Percentiles rank a stretch among this genome's conserved stretches.
Evolutionary conservation across 2,888 invertebrate genomes (phyloP).

Genomic region (Andrena camellia): DNA sequence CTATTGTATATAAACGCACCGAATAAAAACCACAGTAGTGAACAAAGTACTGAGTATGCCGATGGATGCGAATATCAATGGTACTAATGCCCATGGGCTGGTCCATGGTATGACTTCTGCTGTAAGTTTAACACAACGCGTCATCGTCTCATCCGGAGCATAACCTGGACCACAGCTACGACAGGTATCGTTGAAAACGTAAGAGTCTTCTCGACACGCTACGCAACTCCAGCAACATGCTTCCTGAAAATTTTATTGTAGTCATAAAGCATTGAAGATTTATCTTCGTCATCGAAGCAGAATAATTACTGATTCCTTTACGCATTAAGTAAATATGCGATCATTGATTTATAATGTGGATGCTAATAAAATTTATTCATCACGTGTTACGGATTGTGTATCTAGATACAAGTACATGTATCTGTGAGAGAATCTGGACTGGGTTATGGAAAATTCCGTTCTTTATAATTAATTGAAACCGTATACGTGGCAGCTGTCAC

Average conservation of each 20-base stretch:
- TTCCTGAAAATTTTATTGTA: conserved; percentile 82
- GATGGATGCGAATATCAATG: conserved; percentile 87
- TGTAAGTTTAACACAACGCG: conserved; percentile 87
- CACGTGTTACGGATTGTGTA: too few species aligned
- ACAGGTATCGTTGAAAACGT: conserved; percentile 88
- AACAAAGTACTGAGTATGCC: conserved; percentile 88
- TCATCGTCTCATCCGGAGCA: conserved; percentile 85
- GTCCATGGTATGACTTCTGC: conserved; percentile 88
- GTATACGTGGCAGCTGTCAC: too few species aligned
- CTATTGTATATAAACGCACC: conserved; percentile 75
- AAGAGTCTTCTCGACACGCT: conserved; percentile 88
- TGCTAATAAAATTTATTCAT: too few species aligned
- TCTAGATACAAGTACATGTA: too few species aligned
- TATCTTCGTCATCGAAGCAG: too few species aligned
- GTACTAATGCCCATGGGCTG: conserved; percentile 89
- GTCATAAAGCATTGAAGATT: not conserved
- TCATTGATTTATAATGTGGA: too few species aligned
- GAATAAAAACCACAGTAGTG: conserved; percentile 89
- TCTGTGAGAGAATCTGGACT: too few species aligned
- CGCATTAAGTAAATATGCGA: too few species aligned
- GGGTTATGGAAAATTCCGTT: too few species aligned
- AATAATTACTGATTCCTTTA: too few species aligned
- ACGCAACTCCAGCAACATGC: conserved; percentile 91
- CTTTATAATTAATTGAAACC: too few species aligned
- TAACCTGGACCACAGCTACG: conserved; percentile 87